phyloP scores from a whole-genome alignment of 2,888 invertebrate genomes.

The Monoplex corrugatus region DNA sequence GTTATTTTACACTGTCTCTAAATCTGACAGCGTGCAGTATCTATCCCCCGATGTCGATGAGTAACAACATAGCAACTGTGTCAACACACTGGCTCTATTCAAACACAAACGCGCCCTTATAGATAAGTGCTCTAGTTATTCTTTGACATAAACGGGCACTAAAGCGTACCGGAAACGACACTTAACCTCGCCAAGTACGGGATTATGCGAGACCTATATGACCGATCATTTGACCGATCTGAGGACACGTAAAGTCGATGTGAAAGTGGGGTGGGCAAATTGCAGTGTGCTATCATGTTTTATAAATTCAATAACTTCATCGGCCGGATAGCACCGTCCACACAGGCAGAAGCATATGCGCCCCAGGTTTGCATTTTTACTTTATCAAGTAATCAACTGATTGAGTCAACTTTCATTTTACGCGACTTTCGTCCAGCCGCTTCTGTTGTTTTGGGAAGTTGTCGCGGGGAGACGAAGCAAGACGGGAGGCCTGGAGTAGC shows the following conservation, averaged over 20 bases:
- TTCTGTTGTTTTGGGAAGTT: too few relatives aligned
- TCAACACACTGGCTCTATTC: slow-evolving; percentile 45
- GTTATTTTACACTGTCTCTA: slow-evolving; percentile 36
- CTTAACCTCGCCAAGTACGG: background rate
- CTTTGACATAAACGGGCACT: background rate
- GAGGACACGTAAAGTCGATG: too few relatives aligned
- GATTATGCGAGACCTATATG: slow-evolving; percentile 14
- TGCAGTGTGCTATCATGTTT: slow-evolving; percentile 52
- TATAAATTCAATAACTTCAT: slow-evolving; percentile 53
- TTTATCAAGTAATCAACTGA: too few relatives aligned
- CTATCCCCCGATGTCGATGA: slow-evolving; percentile 26
- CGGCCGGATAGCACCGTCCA: slow-evolving; percentile 50
- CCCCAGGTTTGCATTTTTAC: slow-evolving; percentile 56
- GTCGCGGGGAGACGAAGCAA: too few relatives aligned
- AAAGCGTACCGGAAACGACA: background rate
- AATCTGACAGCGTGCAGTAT: slow-evolving; percentile 46
- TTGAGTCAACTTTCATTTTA: too few relatives aligned
- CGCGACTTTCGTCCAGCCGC: too few relatives aligned
- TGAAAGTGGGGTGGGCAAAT: too few relatives aligned
- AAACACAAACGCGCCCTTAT: background rate
- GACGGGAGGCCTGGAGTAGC: too few relatives aligned
- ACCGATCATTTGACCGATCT: slow-evolving; percentile 16
- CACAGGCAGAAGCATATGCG: slow-evolving; percentile 51
- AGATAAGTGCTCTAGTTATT: background rate
- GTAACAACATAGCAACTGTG: slow-evolving; percentile 61